These are phyloP conservation scores for Oscheius sp. DNA, from an alignment of 2,888 invertebrate genomes.

Conservation along the genomic window DNA sequence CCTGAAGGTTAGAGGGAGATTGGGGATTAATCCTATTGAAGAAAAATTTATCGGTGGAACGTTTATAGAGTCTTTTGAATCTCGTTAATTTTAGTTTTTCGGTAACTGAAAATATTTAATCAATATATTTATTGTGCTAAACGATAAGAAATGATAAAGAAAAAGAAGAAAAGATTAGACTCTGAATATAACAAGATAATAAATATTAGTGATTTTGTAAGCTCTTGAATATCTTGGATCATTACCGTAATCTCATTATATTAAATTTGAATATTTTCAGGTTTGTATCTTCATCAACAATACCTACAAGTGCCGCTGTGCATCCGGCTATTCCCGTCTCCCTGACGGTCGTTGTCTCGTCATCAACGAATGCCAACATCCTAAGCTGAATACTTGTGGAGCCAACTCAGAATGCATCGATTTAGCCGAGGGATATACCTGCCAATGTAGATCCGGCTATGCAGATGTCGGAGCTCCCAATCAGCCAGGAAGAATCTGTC, in stretches of 20 bases:
- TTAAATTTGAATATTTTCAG: constrained; percentile 1
- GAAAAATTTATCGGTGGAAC: too few species aligned
- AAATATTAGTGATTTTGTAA: too few species aligned
- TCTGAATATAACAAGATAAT: too few species aligned
- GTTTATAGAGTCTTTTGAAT: too few species aligned
- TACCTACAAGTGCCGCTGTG: constrained; percentile 64
- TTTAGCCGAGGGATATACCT: constrained; percentile 67
- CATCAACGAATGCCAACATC: constrained; percentile 68
- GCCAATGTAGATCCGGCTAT: constrained; percentile 68
- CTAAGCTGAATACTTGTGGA: constrained; percentile 66
- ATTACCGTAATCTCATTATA: too few species aligned
- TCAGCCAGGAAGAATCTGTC: constrained; percentile 63
- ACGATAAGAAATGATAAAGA: too few species aligned
- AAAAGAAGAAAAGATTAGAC: too few species aligned
- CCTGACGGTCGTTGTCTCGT: constrained; percentile 70
- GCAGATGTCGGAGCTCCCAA: constrained; percentile 66
- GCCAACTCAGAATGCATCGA: constrained; percentile 68
- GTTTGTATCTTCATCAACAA: constrained; percentile 69
- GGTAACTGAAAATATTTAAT: too few species aligned
- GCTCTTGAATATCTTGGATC: too few species aligned
- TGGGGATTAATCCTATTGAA: background rate
- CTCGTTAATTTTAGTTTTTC: too few species aligned
- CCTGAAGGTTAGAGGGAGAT: background rate
- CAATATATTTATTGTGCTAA: too few species aligned
- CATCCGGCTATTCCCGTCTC: constrained; percentile 57